A percentile compares a stretch with the other conserved stretches of the same genome.
Evolutionary conservation across 2,113 vertebrate genomes (phyloP).

Genomic region (Planiliza haematocheilus): DNA sequence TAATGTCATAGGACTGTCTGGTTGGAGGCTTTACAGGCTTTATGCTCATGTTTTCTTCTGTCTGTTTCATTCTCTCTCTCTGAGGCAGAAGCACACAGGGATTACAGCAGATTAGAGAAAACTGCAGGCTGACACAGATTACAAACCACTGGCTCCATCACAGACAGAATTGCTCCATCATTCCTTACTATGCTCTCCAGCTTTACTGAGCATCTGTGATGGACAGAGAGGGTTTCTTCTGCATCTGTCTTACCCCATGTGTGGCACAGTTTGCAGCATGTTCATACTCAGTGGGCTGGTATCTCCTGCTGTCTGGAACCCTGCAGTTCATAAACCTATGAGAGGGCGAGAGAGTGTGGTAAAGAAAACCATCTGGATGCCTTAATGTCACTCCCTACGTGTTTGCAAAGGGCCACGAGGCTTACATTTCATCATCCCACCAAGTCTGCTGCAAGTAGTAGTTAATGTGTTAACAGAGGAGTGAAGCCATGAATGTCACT

Average conservation of each 20-base stretch:
- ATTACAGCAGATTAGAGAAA: slow-evolving; percentile 78
- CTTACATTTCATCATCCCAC: no score
- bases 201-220: slow-evolving; percentile 8
- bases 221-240: no score
- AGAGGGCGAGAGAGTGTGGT: background rate
- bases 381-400: no score
- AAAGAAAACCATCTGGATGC: no score
- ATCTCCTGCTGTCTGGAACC: slow-evolving; percentile 90
- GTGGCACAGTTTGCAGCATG: slow-evolving; percentile 95
- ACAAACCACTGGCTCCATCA: slow-evolving; percentile 38
- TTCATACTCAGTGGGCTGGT: slow-evolving; percentile 95
- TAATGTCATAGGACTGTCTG: no score
- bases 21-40: slow-evolving; percentile 38
- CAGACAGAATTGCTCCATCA: slow-evolving; percentile 35
- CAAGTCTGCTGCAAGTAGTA: no score
- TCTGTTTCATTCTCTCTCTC: slow-evolving; percentile 41
- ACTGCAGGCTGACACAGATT: slow-evolving; percentile 73
- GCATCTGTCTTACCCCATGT: slow-evolving; percentile 88
- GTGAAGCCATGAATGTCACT: slow-evolving; percentile 7
- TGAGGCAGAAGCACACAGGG: slow-evolving; percentile 40
- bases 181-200: slow-evolving; percentile 42
- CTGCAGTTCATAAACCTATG: slow-evolving; percentile 95
- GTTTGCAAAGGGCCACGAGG: no score
- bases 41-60: slow-evolving; percentile 5
- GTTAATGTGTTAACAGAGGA: slow-evolving; percentile 9